A percentile compares a stretch with the other conserved stretches of the same genome.
Conservation (phyloP, 2,888 invertebrate genomes). For the Digitonthophagus gazella region DNA sequence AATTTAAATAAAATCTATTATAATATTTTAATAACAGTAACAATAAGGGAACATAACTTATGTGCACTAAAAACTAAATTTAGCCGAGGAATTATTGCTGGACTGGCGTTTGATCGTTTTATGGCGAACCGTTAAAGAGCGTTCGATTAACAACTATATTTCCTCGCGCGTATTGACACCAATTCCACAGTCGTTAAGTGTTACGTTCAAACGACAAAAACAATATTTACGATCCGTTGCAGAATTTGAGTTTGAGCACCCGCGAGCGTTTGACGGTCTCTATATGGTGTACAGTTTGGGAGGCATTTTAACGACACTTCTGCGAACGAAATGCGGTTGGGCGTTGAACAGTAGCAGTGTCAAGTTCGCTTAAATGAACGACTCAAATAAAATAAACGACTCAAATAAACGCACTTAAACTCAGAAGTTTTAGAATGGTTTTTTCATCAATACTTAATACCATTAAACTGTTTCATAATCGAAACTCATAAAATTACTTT, state of each 20-base stretch:
- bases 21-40: not conserved
- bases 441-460: not conserved
- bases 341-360: not conserved
- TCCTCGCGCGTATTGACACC: not conserved
- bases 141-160: slow-evolving; percentile 17
- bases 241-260: not conserved
- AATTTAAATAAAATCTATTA: no score
- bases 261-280: not conserved
- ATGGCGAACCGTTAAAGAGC: slow-evolving; percentile 14
- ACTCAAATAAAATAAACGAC: no score
- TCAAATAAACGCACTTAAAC: not conserved
- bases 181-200: not conserved
- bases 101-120: slow-evolving; percentile 11
- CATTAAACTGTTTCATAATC: not conserved
- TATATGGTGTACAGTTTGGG: not conserved
- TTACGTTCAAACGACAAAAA: not conserved
- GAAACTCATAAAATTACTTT: not conserved
- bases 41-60: not conserved
- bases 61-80: slow-evolving; percentile 10
- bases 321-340: not conserved
- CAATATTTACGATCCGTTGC: not conserved
- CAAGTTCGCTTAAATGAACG: not conserved
- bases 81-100: not conserved
- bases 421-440: not conserved
- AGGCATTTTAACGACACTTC: not conserved